Conservation (phyloP, 2,113 vertebrate genomes). For the Pterocles orientalis region DNA sequence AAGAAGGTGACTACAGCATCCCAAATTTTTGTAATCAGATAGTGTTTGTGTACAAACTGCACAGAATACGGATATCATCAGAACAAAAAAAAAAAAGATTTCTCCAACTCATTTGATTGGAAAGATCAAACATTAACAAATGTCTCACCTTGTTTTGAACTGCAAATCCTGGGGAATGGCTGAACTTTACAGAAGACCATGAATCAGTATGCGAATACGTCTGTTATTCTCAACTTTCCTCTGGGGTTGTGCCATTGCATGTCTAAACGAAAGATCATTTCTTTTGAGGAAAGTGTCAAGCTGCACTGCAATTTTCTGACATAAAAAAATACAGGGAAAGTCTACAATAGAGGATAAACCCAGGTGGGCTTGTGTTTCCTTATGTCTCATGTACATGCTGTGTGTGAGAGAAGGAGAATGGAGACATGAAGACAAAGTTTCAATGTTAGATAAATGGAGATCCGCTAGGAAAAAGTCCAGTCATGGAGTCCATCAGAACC, state of each 20-base stretch:
- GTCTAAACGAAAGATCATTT: slow-evolving; percentile 42
- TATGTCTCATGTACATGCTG: not conserved
- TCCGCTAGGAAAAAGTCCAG: not conserved
- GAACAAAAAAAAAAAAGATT: not conserved
- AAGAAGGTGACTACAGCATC: not conserved
- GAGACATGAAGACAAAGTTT: not conserved
- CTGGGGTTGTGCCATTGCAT: not conserved
- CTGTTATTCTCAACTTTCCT: slow-evolving; percentile 26
- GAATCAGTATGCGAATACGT: not conserved
- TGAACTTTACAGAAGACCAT: slow-evolving; percentile 55
- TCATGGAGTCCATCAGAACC: not conserved
- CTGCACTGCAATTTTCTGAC: not conserved
- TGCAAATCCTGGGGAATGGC: slow-evolving; percentile 54
- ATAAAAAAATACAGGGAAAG: not conserved
- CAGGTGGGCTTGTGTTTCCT: not conserved
- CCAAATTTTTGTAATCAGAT: not conserved
- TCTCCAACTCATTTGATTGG: not conserved
- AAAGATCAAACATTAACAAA: slow-evolving; percentile 36
- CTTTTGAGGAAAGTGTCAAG: slow-evolving; percentile 29
- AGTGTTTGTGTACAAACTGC: not conserved
- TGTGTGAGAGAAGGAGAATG: not conserved
- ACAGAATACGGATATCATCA: not conserved
- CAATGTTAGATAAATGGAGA: not conserved
- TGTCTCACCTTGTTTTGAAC: slow-evolving; percentile 45
- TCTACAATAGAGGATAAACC: not conserved